Percentiles rank a stretch among this genome's conserved stretches.
Evolutionary conservation across 2,888 invertebrate species (phyloP).

Genomic region (Ischnus inquisitorius): DNA sequence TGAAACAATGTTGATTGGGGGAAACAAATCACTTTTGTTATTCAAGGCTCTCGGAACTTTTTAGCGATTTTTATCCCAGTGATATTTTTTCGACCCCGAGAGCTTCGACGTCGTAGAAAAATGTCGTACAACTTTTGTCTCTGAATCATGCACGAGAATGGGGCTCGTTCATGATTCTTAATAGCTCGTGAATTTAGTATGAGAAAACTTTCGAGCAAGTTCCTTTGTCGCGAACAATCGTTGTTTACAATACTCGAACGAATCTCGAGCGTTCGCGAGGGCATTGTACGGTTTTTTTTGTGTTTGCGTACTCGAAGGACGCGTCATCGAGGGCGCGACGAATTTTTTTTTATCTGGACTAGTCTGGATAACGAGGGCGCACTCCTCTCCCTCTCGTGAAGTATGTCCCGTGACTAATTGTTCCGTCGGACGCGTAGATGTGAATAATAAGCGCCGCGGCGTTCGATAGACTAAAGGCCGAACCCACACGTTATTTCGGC

Average conservation of each 20-base stretch:
- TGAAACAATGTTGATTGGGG: background rate
- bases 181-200: slow-evolving; percentile 65
- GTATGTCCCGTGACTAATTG: slow-evolving; percentile 30
- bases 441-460: slow-evolving; percentile 11
- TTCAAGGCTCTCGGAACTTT: background rate
- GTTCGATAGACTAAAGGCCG: background rate
- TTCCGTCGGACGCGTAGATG: slow-evolving; percentile 19
- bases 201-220: slow-evolving; percentile 41
- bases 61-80: background rate
- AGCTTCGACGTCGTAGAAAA: background rate
- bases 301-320: slow-evolving; percentile 48
- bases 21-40: background rate
- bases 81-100: background rate
- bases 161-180: slow-evolving; percentile 34
- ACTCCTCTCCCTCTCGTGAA: background rate
- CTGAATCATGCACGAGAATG: slow-evolving; percentile 5
- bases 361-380: slow-evolving; percentile 11
- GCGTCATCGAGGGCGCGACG: slow-evolving; percentile 47
- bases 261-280: slow-evolving; percentile 34
- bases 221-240: slow-evolving; percentile 63
- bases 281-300: slow-evolving; percentile 28
- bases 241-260: slow-evolving; percentile 64
- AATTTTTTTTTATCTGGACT: slow-evolving; percentile 9
- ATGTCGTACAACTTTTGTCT: slow-evolving; percentile 24
- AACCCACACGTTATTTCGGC: background rate